phyloP scores from a whole-genome alignment of 2,113 vertebrate species.

The Salvelinus namaycush region DNA sequence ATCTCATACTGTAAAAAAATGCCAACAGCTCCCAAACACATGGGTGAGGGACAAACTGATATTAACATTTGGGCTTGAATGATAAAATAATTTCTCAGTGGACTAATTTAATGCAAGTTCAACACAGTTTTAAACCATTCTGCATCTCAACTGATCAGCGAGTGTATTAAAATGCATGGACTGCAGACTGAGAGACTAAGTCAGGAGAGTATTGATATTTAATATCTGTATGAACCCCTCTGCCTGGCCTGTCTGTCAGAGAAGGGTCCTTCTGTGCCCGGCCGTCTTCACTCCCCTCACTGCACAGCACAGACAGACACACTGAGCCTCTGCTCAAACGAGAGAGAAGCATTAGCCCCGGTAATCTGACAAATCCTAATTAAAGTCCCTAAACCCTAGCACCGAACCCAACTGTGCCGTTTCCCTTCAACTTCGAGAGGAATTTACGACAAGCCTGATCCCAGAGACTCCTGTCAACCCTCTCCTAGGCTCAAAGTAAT shows the following conservation, averaged over 20 bases:
- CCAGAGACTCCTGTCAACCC: slow-evolving; percentile 11
- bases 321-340: slow-evolving; percentile 8
- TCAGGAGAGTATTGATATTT: neutral
- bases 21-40: neutral
- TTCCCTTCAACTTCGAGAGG: slow-evolving; percentile 25
- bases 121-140: too few relatives aligned
- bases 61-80: too few relatives aligned
- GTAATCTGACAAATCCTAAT: slow-evolving; percentile 29
- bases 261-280: neutral
- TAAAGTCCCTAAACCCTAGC: slow-evolving; percentile 25
- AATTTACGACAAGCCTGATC: slow-evolving; percentile 20
- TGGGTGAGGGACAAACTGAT: too few relatives aligned
- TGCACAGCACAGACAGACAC: neutral
- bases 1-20: neutral
- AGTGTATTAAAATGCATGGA: slow-evolving; percentile 1
- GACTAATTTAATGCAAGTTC: too few relatives aligned
- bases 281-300: neutral
- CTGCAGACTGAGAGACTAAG: neutral
- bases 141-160: neutral
- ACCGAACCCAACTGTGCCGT: slow-evolving; percentile 4
- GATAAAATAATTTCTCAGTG: too few relatives aligned
- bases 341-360: slow-evolving; percentile 14
- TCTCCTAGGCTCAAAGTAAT: slow-evolving; percentile 19
- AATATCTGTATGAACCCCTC: neutral
- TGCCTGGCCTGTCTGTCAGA: slow-evolving; percentile 1